These are phyloP conservation scores for Artemisiospiza belli DNA, from an alignment of 2,113 vertebrate genomes.

Conservation along the genomic window DNA sequence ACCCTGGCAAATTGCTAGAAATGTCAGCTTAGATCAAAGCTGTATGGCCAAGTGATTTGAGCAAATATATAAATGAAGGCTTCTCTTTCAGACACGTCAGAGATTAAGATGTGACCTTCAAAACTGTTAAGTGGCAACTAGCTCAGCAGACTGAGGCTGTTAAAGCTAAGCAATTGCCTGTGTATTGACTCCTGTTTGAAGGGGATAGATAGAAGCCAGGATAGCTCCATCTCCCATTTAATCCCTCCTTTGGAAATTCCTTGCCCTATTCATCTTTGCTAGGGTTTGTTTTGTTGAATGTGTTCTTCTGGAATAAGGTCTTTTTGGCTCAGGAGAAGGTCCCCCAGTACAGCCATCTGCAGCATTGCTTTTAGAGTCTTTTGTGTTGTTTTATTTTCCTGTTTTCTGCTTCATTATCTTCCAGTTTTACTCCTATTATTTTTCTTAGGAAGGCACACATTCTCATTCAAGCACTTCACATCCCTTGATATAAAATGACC, in stretches of 20 bases:
- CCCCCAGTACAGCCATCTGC: neutral
- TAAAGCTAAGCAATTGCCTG: neutral
- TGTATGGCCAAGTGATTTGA: neutral
- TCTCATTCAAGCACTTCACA: neutral
- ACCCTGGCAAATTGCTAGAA: neutral
- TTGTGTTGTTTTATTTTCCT: neutral
- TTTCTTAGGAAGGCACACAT: neutral
- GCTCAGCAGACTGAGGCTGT: neutral
- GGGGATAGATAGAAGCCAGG: neutral
- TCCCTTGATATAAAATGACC: neutral
- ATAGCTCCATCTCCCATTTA: neutral
- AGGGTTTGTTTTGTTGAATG: neutral
- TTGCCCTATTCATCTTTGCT: neutral
- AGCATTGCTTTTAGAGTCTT: neutral
- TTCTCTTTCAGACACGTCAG: neutral
- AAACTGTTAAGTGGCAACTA: neutral
- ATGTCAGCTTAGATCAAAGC: neutral
- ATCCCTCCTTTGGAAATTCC: neutral
- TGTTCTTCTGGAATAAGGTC: neutral
- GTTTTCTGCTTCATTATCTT: neutral
- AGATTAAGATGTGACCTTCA: neutral
- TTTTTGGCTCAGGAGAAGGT: neutral
- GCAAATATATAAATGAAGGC: conserved; percentile 7
- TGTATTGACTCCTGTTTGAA: neutral
- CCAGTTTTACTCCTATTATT: neutral